These are phyloP conservation scores for Aegypius monachus DNA, from an alignment of 2,113 vertebrate species.

Conservation along the genomic window DNA sequence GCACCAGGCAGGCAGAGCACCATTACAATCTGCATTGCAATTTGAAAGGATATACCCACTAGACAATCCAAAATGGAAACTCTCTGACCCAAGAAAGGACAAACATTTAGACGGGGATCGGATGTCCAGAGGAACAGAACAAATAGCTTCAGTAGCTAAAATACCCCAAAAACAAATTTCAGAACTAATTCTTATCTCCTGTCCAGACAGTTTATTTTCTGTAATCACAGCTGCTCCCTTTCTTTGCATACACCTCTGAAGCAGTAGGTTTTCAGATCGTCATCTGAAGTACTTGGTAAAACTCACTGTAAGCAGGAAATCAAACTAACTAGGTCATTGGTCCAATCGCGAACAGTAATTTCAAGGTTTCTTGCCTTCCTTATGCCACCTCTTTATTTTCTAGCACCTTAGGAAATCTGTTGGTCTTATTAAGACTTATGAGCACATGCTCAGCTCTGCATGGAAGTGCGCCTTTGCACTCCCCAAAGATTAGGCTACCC, in stretches of 20 bases:
- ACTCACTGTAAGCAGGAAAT: not conserved
- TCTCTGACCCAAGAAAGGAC: not conserved
- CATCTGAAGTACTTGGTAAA: not conserved
- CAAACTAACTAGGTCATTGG: not conserved
- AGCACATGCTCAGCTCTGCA: rapidly evolving
- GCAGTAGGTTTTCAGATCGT: not conserved
- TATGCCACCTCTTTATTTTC: not conserved
- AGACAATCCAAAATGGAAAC: not conserved
- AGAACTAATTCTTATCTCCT: not conserved
- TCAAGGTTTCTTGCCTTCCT: not conserved
- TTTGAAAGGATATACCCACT: not conserved
- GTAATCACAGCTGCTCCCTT: not conserved
- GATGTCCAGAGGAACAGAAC: not conserved
- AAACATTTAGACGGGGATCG: not conserved
- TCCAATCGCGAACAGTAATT: not conserved
- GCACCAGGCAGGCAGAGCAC: not conserved
- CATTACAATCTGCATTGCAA: not conserved
- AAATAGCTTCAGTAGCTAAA: too few species aligned
- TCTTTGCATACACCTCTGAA: not conserved
- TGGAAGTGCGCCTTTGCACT: not conserved
- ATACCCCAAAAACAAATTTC: not conserved
- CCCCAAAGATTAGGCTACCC: not conserved
- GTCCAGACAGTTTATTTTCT: not conserved
- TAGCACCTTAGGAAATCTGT: not conserved
- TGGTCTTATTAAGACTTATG: not conserved